Evolutionary conservation across 2,797 vertebrate genomes (phyloP).

Genomic region (Calcarius lapponicus): DNA sequence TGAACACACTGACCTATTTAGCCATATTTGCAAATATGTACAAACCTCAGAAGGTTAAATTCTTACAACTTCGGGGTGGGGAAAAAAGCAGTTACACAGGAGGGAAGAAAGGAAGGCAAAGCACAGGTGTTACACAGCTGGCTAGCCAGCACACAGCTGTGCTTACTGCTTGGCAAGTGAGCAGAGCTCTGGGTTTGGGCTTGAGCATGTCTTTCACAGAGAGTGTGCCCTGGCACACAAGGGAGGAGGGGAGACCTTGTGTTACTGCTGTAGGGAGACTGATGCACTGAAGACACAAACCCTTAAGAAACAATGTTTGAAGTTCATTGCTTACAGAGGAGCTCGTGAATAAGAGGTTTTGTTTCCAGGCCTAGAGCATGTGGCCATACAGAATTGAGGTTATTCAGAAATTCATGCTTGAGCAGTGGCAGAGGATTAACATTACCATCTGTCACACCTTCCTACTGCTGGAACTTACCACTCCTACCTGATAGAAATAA

Average conservation of each 20-base stretch:
- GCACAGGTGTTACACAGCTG: neutral
- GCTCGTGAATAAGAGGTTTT: neutral
- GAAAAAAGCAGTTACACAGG: neutral
- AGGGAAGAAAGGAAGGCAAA: neutral
- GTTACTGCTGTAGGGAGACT: neutral
- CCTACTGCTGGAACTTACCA: neutral
- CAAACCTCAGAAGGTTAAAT: neutral
- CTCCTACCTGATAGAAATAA: neutral
- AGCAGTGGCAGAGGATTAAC: neutral
- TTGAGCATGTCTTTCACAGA: neutral
- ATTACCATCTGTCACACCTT: neutral
- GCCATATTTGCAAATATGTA: neutral
- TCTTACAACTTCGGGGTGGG: rapidly evolving
- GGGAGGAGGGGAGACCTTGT: rapidly evolving
- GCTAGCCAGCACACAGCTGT: neutral
- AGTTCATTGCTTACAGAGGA: neutral
- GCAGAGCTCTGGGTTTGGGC: neutral
- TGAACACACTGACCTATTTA: neutral
- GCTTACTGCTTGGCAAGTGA: neutral
- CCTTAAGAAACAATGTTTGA: neutral
- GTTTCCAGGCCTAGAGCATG: neutral
- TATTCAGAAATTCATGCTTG: neutral
- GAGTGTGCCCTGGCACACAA: neutral
- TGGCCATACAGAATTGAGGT: neutral
- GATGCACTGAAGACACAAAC: neutral